A percentile compares a stretch with the other conserved stretches of the same genome.
Evolutionary conservation across 1,140 invertebrate genomes (phyloP).

Genomic region (Dendroctonus ponderosae): DNA sequence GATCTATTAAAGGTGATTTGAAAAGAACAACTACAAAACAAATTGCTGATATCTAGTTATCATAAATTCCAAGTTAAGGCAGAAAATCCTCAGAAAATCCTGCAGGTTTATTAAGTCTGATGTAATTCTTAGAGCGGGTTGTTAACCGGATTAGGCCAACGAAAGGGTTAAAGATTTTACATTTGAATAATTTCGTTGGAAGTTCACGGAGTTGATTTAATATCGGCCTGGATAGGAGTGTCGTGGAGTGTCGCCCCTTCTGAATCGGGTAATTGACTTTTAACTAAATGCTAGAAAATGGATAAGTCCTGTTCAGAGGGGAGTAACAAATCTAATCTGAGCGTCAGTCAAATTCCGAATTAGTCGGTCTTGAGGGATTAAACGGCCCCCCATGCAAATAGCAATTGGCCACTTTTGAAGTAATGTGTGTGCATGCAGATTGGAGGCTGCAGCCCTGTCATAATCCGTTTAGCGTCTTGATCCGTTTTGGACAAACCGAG

Average conservation of each 20-base stretch:
- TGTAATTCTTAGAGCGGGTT: constrained; percentile 26
- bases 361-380: constrained; percentile 43
- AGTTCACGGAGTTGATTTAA: constrained; percentile 37
- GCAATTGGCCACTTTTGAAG: constrained; percentile 45
- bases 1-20: too few species aligned
- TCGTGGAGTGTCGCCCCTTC: constrained; percentile 29
- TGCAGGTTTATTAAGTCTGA: constrained; percentile 23
- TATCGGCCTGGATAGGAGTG: constrained; percentile 22
- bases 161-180: constrained; percentile 38
- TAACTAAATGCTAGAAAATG: constrained; percentile 50
- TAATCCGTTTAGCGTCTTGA: constrained; percentile 38
- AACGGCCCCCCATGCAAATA: constrained; percentile 43
- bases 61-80: too few species aligned
- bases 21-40: too few species aligned
- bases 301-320: constrained; percentile 46
- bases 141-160: constrained; percentile 34
- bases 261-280: constrained; percentile 48
- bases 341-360: constrained; percentile 48
- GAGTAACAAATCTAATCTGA: constrained; percentile 47
- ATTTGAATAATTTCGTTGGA: constrained; percentile 40
- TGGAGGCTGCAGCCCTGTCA: constrained; percentile 38
- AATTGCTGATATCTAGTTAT: too few species aligned
- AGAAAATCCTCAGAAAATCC: constrained; percentile 20
- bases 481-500: constrained; percentile 41
- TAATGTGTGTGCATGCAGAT: constrained; percentile 43